Evolutionary conservation across 2,797 vertebrate genomes (phyloP).

Genomic region (Botia kubotai): DNA sequence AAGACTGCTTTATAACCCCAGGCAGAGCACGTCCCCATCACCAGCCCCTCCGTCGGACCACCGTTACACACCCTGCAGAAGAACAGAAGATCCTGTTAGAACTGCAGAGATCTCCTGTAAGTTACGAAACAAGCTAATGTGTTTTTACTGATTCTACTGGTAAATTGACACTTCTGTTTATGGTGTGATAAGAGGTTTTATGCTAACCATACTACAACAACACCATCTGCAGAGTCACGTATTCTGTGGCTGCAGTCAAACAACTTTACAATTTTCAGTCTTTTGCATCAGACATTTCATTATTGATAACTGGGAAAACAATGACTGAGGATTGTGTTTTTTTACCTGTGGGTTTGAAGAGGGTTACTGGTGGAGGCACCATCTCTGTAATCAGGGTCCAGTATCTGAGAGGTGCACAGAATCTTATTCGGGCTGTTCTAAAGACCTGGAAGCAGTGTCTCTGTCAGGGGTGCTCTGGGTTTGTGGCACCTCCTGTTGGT

Average conservation of each 20-base stretch:
- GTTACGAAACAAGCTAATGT: not conserved
- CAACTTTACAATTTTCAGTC: no score
- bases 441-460: constrained; percentile 47
- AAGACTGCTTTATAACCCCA: constrained; percentile 83
- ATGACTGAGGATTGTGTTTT: not conserved
- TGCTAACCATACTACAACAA: not conserved
- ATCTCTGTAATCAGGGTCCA: constrained; percentile 80
- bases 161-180: not conserved
- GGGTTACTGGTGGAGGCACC: constrained; percentile 62
- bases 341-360: constrained; percentile 77
- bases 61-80: constrained; percentile 72
- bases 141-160: not conserved
- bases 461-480: constrained; percentile 50
- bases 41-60: constrained; percentile 91
- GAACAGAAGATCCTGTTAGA: constrained; percentile 20
- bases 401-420: constrained; percentile 80
- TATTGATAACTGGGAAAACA: not conserved
- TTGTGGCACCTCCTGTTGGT: constrained; percentile 43
- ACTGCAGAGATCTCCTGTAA: not conserved
- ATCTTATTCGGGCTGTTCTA: constrained; percentile 76
- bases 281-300: not conserved
- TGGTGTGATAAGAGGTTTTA: not conserved
- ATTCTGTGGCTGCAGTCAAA: not conserved
- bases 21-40: constrained; percentile 90
- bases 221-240: not conserved